Evolutionary conservation across 2,113 vertebrate genomes (phyloP), one percentile per base, ranked within the genome.

Genomic region (Eubucco bourcierii): DNA sequence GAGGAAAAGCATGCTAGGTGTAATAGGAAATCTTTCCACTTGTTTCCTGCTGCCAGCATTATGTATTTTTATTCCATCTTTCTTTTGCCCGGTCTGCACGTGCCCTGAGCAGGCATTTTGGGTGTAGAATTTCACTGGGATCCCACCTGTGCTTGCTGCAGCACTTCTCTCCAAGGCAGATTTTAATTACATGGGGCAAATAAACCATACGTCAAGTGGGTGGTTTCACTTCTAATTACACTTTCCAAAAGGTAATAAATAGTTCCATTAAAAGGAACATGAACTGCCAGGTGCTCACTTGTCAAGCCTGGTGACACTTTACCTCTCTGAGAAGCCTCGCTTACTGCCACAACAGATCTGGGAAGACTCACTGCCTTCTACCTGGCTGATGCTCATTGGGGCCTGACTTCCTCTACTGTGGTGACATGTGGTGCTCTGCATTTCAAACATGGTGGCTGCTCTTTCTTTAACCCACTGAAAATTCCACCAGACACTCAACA

Each of bases 161-260:
- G 74, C 55, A 16, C 55, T 84, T 66, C 67, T 33, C 50, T 84
- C 63, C 21, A 37, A 28, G 37, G 58, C 75, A 87, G 31, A 37
- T 25, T 68, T 79, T 55, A 80, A 88, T 84, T 65, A 91, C 77
- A 72, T 10, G n/a, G 25, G 70, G 25, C 53, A 41, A 72, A 84
- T 61, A 93, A 91, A 75, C 71, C 44, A 3, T 39, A 60, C 34
- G 65, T 64, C 84, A 84, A 67, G 83, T 3, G 47, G 56, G 37
- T 74, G 84, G 89, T 60, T 93, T 87, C 74, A 63, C 67, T 89
- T 92, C 34, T 58, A 94, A 89, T 87, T 80, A 27, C 47, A 33
- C 80, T 90, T 95, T 77, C 71, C 56, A 33, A 25, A 66, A 72
- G 34, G 55, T 66, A 79, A 70, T 66, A 81, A 94, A 81, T 29